These are phyloP conservation scores for Prenolepis imparis DNA, from an alignment of 2,888 invertebrate genomes.

Conservation along the genomic window DNA sequence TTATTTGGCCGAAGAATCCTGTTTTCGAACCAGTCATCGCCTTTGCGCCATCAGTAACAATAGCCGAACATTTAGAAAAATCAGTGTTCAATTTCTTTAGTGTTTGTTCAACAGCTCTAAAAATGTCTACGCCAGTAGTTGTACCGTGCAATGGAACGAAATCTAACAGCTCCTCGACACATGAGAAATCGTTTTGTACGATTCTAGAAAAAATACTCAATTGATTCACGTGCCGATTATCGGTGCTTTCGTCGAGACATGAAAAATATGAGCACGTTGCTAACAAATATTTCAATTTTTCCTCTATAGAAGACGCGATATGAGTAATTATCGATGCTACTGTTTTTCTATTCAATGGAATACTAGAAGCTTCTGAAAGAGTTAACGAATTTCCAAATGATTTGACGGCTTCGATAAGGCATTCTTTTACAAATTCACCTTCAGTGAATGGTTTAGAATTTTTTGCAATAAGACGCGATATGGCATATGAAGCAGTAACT, in stretches of 20 bases:
- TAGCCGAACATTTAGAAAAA: too few species aligned
- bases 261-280: background rate
- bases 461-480: too few species aligned
- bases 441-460: background rate
- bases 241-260: conserved; percentile 8
- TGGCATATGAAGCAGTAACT: background rate
- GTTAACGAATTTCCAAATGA: conserved; percentile 1
- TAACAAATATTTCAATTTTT: conserved; percentile 4
- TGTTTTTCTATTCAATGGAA: background rate
- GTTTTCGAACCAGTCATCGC: too few species aligned
- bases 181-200: background rate
- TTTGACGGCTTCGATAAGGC: background rate
- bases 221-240: background rate
- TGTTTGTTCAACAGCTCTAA: conserved; percentile 1
- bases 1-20: too few species aligned
- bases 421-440: conserved; percentile 2
- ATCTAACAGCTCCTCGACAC: conserved; percentile 35
- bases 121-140: conserved; percentile 23
- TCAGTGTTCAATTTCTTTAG: too few species aligned
- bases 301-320: background rate
- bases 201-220: conserved; percentile 12
- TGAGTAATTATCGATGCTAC: background rate
- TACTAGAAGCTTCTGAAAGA: background rate
- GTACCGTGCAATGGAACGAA: conserved; percentile 23
- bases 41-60: too few species aligned